These are phyloP conservation scores for Acipenser transmontanus DNA, from an alignment of 2,797 vertebrate species.

Conservation along the genomic window DNA sequence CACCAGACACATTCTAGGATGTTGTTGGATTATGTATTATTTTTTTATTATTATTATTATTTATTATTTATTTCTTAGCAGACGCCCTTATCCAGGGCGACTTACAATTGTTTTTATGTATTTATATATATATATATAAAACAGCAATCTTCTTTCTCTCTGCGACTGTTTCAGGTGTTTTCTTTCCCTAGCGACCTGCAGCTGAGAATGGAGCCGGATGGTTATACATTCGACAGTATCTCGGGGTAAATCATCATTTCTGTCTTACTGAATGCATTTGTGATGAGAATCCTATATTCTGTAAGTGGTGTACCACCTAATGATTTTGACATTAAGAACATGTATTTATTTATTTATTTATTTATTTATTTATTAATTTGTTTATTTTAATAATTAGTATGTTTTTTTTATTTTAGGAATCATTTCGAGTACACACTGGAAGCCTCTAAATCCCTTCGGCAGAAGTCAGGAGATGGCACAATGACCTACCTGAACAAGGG, in stretches of 20 bases:
- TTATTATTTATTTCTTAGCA: background rate
- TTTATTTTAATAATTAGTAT: constrained; percentile 19
- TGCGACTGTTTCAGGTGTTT: constrained; percentile 62
- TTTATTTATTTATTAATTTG: background rate
- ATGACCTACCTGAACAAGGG: constrained; percentile 99
- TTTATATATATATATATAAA: too few relatives aligned
- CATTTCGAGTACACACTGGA: constrained; percentile 95
- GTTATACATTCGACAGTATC: constrained; percentile 86
- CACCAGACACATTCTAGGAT: too few relatives aligned
- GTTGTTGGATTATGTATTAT: background rate
- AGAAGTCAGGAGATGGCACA: constrained; percentile 94
- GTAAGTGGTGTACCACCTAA: too few relatives aligned
- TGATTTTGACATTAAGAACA: too few relatives aligned
- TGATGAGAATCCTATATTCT: too few relatives aligned
- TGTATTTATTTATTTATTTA: too few relatives aligned
- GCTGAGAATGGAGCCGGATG: constrained; percentile 87
- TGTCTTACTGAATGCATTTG: too few relatives aligned
- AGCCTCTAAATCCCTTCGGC: constrained; percentile 92
- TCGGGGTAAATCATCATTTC: constrained; percentile 69
- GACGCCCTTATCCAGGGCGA: too few relatives aligned
- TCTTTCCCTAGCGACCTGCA: constrained; percentile 88
- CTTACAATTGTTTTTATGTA: too few relatives aligned
- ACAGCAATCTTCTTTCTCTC: too few relatives aligned
- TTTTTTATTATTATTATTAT: background rate
- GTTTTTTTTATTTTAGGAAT: constrained; percentile 59